phyloP scores from a whole-genome alignment of 2,113 vertebrate genomes.

The Thryonomys swinderianus region DNA sequence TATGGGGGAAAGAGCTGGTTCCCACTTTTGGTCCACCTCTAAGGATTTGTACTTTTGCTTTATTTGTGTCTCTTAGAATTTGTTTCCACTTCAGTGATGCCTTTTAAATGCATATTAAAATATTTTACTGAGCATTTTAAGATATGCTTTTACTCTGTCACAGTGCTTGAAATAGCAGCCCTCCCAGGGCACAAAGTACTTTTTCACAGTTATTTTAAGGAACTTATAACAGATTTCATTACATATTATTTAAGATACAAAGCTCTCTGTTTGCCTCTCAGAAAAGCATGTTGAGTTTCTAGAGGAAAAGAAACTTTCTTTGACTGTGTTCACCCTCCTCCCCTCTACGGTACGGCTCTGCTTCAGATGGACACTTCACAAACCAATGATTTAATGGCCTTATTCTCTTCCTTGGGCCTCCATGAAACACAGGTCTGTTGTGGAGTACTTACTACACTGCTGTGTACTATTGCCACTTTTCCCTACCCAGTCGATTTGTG shows the following conservation, averaged over 20 bases:
- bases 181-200: background rate
- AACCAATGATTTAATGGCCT: background rate
- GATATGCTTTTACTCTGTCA: background rate
- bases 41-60: background rate
- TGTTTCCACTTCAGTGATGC: background rate
- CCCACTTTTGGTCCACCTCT: background rate
- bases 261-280: background rate
- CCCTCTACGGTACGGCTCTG: background rate
- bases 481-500: background rate
- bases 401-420: background rate
- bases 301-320: background rate
- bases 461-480: background rate
- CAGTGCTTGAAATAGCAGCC: background rate
- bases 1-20: background rate
- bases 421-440: background rate
- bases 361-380: background rate
- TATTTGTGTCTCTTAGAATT: background rate
- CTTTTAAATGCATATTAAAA: conserved; percentile 13
- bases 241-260: background rate
- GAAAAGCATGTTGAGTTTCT: background rate
- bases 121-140: conserved; percentile 2
- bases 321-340: background rate
- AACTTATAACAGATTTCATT: background rate
- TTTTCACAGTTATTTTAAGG: conserved; percentile 28
- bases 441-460: background rate